These are phyloP conservation scores for Sebastes nivosus DNA, from an alignment of 2,797 vertebrate genomes.

Conservation along the genomic window DNA sequence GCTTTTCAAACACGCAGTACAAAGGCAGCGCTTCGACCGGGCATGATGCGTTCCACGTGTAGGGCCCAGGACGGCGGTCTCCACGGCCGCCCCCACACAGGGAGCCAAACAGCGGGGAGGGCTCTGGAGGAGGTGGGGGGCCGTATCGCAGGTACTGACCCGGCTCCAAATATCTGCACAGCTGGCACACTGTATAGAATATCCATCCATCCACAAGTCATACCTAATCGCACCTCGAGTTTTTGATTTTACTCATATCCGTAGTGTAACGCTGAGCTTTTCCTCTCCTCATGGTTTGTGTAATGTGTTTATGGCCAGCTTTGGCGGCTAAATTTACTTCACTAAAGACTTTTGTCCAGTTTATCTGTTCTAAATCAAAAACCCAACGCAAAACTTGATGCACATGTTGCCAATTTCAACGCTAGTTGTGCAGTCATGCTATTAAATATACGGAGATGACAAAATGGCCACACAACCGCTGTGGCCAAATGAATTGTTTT, in stretches of 20 bases:
- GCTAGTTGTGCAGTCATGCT: constrained; percentile 10
- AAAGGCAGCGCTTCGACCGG: constrained; percentile 68
- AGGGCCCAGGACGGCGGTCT: constrained; percentile 40
- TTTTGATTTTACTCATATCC: constrained; percentile 8
- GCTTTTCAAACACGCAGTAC: constrained; percentile 78
- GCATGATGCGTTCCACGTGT: constrained; percentile 82
- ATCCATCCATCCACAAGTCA: constrained; percentile 21
- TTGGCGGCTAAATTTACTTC: constrained; percentile 19
- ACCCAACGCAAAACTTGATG: constrained; percentile 1
- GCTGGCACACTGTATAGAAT: constrained; percentile 54
- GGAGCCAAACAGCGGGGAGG: constrained; percentile 44
- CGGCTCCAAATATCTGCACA: constrained; percentile 60
- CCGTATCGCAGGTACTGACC: constrained; percentile 40
- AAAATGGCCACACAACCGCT: constrained; percentile 54
- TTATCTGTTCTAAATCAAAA: constrained; percentile 39
- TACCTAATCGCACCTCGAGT: not conserved
- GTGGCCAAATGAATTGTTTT: constrained; percentile 76
- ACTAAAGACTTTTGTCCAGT: constrained; percentile 39
- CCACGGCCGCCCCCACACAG: constrained; percentile 51
- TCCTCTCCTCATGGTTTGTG: not conserved
- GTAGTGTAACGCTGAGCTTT: not conserved
- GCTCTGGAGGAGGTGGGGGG: constrained; percentile 16
- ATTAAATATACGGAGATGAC: constrained; percentile 44
- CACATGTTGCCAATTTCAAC: constrained; percentile 48
- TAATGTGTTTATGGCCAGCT: constrained; percentile 17